These are phyloP conservation scores for Callocephalon fimbriatum DNA, from an alignment of 2,113 vertebrate genomes.

Conservation along the genomic window DNA sequence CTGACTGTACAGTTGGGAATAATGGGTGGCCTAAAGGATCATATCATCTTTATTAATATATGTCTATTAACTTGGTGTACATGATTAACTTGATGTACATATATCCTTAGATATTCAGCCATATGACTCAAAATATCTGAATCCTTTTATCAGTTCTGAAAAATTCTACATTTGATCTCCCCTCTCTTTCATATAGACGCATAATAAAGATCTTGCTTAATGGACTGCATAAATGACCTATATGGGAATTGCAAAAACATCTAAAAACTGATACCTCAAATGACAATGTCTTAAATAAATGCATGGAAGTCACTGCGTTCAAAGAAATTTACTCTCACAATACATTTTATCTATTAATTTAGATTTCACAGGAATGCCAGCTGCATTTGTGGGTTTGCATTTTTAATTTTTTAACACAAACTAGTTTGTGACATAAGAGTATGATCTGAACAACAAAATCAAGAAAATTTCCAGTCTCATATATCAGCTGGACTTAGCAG, in stretches of 20 bases:
- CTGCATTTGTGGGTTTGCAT: background rate
- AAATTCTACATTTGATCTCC: background rate
- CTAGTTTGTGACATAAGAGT: accelerated
- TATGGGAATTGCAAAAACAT: background rate
- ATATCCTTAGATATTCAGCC: background rate
- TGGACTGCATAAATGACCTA: background rate
- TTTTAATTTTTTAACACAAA: background rate
- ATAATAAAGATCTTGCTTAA: background rate
- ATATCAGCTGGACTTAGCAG: background rate
- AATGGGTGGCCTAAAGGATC: background rate
- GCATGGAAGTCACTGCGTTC: background rate
- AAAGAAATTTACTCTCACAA: background rate
- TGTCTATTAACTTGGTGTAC: background rate
- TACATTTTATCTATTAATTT: background rate
- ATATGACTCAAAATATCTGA: background rate
- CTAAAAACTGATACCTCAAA: background rate
- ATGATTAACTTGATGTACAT: background rate
- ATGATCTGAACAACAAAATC: background rate
- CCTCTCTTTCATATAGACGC: background rate
- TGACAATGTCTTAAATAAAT: background rate
- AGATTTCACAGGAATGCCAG: background rate
- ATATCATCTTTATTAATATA: background rate
- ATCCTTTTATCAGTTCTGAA: background rate
- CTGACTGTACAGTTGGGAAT: background rate
- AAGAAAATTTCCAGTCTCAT: background rate